Evolutionary conservation across 2,888 invertebrate genomes (phyloP).

Genomic region (Brenthis ino): DNA sequence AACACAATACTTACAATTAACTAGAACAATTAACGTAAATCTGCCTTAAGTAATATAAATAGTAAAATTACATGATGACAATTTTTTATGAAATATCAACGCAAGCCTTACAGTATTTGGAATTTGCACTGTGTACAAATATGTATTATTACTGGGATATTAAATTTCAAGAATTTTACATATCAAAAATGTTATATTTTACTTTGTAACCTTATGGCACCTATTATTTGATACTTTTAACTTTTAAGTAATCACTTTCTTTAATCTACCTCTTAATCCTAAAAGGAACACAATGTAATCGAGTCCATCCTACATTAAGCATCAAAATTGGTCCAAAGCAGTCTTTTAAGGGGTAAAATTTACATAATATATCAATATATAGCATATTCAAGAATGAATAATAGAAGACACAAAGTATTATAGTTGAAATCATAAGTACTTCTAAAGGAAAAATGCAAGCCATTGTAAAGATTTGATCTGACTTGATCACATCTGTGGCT

Average conservation of each 20-base stretch:
- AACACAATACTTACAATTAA: too few relatives aligned
- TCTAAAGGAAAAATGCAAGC: not conserved
- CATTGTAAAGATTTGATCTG: conserved; percentile 3
- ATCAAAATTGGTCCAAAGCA: conserved; percentile 44
- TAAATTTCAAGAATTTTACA: too few relatives aligned
- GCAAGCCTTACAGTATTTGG: too few relatives aligned
- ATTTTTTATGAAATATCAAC: too few relatives aligned
- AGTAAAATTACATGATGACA: too few relatives aligned
- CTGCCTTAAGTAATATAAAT: too few relatives aligned
- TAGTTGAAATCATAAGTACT: conserved; percentile 3
- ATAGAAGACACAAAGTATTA: not conserved
- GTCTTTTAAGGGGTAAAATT: conserved; percentile 31
- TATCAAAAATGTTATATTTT: not conserved
- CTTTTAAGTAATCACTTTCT: not conserved
- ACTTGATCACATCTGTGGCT: conserved; percentile 3
- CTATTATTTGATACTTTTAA: not conserved
- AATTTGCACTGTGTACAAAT: too few relatives aligned
- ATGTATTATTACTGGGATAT: too few relatives aligned
- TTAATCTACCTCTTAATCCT: conserved; percentile 2
- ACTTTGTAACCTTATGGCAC: conserved; percentile 7
- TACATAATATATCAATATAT: not conserved
- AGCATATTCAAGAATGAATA: not conserved
- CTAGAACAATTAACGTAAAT: too few relatives aligned
- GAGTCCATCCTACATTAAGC: not conserved
- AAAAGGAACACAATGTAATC: not conserved